Evolutionary conservation across 2,797 vertebrate species (phyloP).

Genomic region (Etheostoma perlongum): DNA sequence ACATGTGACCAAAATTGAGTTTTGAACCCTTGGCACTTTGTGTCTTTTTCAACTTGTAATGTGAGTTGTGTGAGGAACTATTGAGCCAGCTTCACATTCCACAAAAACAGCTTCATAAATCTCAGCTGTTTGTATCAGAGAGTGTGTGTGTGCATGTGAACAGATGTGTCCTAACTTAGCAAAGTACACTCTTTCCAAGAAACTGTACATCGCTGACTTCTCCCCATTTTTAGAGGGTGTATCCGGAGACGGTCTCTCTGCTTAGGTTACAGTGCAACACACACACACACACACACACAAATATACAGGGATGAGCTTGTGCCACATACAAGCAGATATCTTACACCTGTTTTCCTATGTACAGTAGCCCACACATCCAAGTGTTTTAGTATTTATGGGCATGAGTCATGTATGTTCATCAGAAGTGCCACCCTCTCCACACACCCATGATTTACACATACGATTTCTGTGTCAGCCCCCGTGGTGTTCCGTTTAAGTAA

Average conservation of each 20-base stretch:
- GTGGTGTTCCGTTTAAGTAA: conserved; percentile 64
- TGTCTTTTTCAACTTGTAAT: conserved; percentile 64
- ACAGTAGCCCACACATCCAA: conserved; percentile 48
- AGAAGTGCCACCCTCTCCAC: conserved; percentile 24
- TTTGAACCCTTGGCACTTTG: conserved; percentile 39
- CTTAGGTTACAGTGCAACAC: conserved; percentile 64
- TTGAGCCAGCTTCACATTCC: conserved; percentile 69
- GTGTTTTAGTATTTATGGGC: conserved; percentile 67
- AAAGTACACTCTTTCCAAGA: conserved; percentile 74
- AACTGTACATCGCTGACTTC: conserved; percentile 51
- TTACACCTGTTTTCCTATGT: conserved; percentile 66
- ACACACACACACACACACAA: conserved; percentile 33
- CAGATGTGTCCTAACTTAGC: conserved; percentile 82
- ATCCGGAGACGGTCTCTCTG: conserved; percentile 54
- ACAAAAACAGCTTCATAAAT: conserved; percentile 78
- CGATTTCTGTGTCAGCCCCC: conserved; percentile 46
- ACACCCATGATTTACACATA: conserved; percentile 30
- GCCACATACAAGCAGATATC: conserved; percentile 53
- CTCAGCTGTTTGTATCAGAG: conserved; percentile 46
- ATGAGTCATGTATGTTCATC: conserved; percentile 63
- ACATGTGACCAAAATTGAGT: conserved; percentile 49
- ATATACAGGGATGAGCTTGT: conserved; percentile 39
- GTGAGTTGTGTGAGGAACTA: conserved; percentile 56
- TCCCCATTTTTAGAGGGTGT: conserved; percentile 65
- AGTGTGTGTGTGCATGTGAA: conserved; percentile 38